Percentiles rank a stretch among this genome's conserved stretches.
These are phyloP conservation scores for Standfussiana lucernea DNA, from an alignment of 2,888 invertebrate species.

Conservation along the genomic window DNA sequence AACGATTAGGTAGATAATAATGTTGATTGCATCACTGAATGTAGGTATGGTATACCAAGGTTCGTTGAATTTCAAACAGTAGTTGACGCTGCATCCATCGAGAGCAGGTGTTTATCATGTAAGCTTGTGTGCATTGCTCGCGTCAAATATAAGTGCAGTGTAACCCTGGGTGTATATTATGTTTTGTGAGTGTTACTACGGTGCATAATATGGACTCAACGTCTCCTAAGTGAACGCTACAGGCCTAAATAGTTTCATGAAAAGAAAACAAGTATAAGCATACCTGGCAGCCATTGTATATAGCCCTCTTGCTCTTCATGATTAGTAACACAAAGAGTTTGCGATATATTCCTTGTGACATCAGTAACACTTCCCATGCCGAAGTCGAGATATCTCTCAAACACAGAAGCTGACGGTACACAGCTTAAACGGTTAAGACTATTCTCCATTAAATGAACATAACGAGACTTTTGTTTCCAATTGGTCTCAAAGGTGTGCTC, in stretches of 20 bases:
- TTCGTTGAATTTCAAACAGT: constrained; percentile 40
- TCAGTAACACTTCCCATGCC: constrained; percentile 82
- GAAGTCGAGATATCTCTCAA: constrained; percentile 85
- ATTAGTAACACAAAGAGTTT: constrained; percentile 86
- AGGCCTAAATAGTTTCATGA: constrained; percentile 3
- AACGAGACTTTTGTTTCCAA: constrained; percentile 79
- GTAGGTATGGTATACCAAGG: constrained; percentile 7
- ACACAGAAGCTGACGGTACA: constrained; percentile 85
- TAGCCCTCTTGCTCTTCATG: constrained; percentile 84
- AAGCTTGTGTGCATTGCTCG: not conserved
- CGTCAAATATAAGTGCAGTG: constrained; percentile 1
- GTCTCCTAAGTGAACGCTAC: not conserved
- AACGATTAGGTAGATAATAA: constrained; percentile 15
- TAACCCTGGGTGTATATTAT: constrained; percentile 4
- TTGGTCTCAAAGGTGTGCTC: constrained; percentile 81
- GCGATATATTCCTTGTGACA: constrained; percentile 84
- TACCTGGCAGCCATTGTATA: constrained; percentile 87
- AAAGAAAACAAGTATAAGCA: constrained; percentile 17
- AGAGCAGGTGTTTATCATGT: constrained; percentile 30
- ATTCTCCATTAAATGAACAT: constrained; percentile 85
- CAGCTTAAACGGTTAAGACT: constrained; percentile 81
- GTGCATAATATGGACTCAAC: not conserved
- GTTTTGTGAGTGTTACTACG: not conserved
- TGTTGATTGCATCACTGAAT: not conserved
- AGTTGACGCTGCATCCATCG: constrained; percentile 15